phyloP scores from a whole-genome alignment of 2,797 vertebrate genomes.

The Microhierax caerulescens region DNA sequence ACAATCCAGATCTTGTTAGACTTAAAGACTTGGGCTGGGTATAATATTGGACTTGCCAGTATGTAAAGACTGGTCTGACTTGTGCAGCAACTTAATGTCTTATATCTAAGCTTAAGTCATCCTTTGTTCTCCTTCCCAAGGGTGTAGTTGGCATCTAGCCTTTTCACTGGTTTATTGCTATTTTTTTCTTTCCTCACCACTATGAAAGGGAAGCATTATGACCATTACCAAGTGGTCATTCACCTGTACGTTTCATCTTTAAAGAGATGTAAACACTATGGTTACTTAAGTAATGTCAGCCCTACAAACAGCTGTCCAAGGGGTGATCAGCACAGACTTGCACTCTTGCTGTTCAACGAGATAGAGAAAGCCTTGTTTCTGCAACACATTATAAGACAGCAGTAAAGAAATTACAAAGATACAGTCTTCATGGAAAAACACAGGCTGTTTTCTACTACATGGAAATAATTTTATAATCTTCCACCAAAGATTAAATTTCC shows the following conservation, averaged over 20 bases:
- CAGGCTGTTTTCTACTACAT: neutral
- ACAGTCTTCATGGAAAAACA: neutral
- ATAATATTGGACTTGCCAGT: neutral
- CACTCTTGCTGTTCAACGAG: rapidly evolving
- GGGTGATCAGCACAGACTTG: neutral
- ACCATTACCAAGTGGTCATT: neutral
- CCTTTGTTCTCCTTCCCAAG: neutral
- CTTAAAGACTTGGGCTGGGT: neutral
- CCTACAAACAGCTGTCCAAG: neutral
- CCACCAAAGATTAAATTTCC: neutral
- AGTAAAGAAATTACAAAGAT: neutral
- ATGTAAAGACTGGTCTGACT: conserved; percentile 29
- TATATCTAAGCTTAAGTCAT: neutral
- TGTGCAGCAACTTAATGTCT: neutral
- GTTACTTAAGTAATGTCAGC: neutral
- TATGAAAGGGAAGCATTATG: neutral
- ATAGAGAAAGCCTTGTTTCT: neutral
- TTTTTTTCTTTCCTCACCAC: neutral
- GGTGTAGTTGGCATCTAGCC: neutral
- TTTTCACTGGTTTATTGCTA: neutral
- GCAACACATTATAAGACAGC: neutral
- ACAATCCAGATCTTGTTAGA: neutral
- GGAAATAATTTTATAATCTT: neutral
- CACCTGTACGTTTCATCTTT: neutral
- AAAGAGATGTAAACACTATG: neutral